These are phyloP conservation scores for Drosophila nannoptera DNA, from an alignment of 1,140 invertebrate species.

Conservation along the genomic window DNA sequence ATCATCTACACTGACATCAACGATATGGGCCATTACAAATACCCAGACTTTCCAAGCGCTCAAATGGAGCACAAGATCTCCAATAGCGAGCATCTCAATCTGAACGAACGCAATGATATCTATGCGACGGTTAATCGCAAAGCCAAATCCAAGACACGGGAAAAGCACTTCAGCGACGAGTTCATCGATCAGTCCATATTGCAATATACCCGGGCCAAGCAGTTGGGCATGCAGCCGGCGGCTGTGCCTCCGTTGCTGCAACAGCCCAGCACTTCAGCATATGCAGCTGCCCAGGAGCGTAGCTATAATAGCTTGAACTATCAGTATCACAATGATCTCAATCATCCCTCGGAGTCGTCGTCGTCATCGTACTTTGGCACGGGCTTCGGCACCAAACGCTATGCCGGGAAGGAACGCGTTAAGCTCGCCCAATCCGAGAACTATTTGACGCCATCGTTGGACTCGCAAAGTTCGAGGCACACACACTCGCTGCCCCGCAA, in stretches of 20 bases:
- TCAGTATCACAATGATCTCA: slow-evolving; percentile 77
- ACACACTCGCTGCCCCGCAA: slow-evolving; percentile 77
- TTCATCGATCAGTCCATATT: slow-evolving; percentile 77
- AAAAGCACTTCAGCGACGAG: slow-evolving; percentile 78
- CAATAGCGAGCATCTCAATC: slow-evolving; percentile 72
- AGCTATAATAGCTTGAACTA: slow-evolving; percentile 65
- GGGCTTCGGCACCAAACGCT: slow-evolving; percentile 70
- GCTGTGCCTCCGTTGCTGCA: slow-evolving; percentile 40
- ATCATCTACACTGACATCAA: slow-evolving; percentile 79
- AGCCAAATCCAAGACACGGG: slow-evolving; percentile 73
- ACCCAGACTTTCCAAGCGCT: slow-evolving; percentile 63
- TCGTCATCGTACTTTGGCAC: slow-evolving; percentile 77
- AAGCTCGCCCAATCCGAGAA: slow-evolving; percentile 74
- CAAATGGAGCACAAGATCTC: slow-evolving; percentile 74
- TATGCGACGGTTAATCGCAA: slow-evolving; percentile 79
- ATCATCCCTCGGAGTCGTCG: slow-evolving; percentile 75
- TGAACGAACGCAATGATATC: slow-evolving; percentile 75
- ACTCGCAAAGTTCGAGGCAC: slow-evolving; percentile 72
- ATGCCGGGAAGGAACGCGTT: slow-evolving; percentile 45
- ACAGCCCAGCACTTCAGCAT: slow-evolving; percentile 63
- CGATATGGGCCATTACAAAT: slow-evolving; percentile 74
- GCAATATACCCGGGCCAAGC: slow-evolving; percentile 72
- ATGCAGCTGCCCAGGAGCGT: slow-evolving; percentile 64
- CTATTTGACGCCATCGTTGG: slow-evolving; percentile 72
- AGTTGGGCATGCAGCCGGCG: slow-evolving; percentile 52